Evolutionary conservation across 1,140 invertebrate genomes (phyloP).

Genomic region (Nasonia giraulti): DNA sequence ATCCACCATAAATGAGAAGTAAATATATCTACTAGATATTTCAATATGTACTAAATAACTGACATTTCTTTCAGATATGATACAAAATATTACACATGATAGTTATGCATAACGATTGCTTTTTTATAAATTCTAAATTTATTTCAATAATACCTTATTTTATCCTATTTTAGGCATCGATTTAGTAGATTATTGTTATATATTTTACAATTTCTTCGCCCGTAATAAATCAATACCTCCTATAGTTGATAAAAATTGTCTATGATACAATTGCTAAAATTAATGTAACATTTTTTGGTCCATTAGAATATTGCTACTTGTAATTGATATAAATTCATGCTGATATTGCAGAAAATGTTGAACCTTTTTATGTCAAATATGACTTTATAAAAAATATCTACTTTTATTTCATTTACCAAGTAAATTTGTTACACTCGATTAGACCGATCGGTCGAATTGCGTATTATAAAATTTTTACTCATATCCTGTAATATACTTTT

Average conservation of each 20-base stretch:
- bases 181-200: conserved; percentile 9
- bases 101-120: neutral
- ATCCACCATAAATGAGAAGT: no score
- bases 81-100: neutral
- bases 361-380: neutral
- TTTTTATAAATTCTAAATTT: neutral
- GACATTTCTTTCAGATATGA: neutral
- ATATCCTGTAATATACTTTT: conserved; percentile 35
- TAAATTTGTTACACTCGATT: conserved; percentile 29
- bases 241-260: conserved; percentile 26
- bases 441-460: neutral
- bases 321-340: conserved; percentile 34
- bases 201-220: conserved; percentile 26
- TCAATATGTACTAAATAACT: no score
- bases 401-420: conserved; percentile 15
- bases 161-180: conserved; percentile 5
- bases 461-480: conserved; percentile 22
- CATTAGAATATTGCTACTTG: conserved; percentile 48
- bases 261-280: conserved; percentile 39
- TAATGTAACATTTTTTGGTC: conserved; percentile 50
- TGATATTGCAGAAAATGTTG: conserved; percentile 6
- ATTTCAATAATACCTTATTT: neutral
- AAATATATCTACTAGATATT: no score
- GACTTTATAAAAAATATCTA: conserved; percentile 43
- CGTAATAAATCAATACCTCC: conserved; percentile 31